A percentile compares a stretch with the other conserved stretches of the same genome.
These are phyloP conservation scores for Chromobotia macracanthus DNA, from an alignment of 2,797 vertebrate genomes.

Conservation along the genomic window DNA sequence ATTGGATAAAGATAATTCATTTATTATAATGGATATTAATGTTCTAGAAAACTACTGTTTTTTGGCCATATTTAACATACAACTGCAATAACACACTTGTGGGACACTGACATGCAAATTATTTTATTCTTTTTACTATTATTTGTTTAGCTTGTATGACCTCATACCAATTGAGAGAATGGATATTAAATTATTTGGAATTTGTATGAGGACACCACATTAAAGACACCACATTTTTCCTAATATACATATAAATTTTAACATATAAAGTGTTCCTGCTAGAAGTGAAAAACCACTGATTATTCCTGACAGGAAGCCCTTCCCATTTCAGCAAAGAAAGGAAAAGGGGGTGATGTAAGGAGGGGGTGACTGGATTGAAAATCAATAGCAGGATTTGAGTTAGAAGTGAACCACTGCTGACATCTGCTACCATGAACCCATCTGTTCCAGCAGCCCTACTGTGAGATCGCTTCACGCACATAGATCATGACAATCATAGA, in stretches of 20 bases:
- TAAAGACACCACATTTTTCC: background rate
- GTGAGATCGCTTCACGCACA: slow-evolving; percentile 42
- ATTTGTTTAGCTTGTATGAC: background rate
- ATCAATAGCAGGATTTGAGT: slow-evolving; percentile 44
- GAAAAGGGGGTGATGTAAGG: slow-evolving; percentile 4
- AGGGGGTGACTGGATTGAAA: slow-evolving; percentile 20
- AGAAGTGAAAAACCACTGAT: slow-evolving; percentile 44
- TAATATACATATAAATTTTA: background rate
- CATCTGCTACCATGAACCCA: slow-evolving; percentile 52
- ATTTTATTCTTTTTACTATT: background rate
- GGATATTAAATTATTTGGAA: too few species aligned
- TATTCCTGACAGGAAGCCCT: slow-evolving; percentile 50
- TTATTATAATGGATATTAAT: too few species aligned
- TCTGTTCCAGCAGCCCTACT: slow-evolving; percentile 45
- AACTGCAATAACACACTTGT: too few species aligned
- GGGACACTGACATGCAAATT: too few species aligned
- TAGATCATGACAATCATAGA: background rate
- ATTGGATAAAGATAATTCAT: background rate
- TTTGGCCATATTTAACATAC: too few species aligned
- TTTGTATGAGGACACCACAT: too few species aligned
- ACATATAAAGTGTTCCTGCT: slow-evolving; percentile 34
- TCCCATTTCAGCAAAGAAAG: background rate
- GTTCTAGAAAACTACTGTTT: too few species aligned
- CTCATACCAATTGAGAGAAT: background rate
- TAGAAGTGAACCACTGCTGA: slow-evolving; percentile 39